phyloP scores from a whole-genome alignment of 2,797 vertebrate species.

The Pangasius macronema region DNA sequence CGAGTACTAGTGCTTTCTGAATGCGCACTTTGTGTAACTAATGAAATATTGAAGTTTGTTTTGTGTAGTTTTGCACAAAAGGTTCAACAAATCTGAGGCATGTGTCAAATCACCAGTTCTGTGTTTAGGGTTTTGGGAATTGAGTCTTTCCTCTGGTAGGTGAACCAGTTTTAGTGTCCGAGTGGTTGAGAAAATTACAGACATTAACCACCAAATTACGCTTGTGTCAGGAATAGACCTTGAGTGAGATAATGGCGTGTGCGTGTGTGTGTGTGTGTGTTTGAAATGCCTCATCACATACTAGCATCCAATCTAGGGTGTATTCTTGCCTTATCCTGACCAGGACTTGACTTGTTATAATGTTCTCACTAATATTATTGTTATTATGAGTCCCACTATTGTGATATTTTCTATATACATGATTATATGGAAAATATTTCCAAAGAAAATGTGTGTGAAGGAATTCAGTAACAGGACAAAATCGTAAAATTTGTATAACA shows the following conservation, averaged over 20 bases:
- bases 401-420: background rate
- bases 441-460: background rate
- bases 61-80: background rate
- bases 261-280: background rate
- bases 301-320: background rate
- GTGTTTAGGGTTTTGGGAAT: background rate
- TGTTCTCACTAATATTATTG: background rate
- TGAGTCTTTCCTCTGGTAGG: background rate
- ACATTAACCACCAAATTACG: background rate
- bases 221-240: background rate
- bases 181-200: background rate
- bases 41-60: too few relatives aligned
- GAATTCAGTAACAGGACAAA: background rate
- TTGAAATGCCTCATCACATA: background rate
- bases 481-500: background rate
- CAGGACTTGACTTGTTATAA: background rate
- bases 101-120: background rate
- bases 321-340: background rate
- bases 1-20: background rate
- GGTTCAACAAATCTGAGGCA: background rate
- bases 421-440: background rate
- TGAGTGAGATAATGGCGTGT: background rate
- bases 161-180: background rate
- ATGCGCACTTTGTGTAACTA: background rate
- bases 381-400: background rate